Percentiles rank a stretch among this genome's conserved stretches.
phyloP scores from a whole-genome alignment of 2,113 vertebrate genomes.

The Bagarius yarrelli region DNA sequence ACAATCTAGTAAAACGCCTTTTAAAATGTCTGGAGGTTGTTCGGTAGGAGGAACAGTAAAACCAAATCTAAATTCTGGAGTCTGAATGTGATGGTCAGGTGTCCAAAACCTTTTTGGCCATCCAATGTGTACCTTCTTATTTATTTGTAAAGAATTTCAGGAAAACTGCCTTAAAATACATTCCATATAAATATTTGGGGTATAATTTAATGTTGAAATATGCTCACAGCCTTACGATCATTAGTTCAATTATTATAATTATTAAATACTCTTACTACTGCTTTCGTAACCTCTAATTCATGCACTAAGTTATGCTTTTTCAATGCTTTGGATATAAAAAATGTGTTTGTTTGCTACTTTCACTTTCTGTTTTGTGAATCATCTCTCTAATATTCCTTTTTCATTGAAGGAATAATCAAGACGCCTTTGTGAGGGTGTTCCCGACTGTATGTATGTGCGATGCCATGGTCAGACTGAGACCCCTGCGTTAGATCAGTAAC shows the following conservation, averaged over 20 bases:
- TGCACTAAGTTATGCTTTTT: not conserved
- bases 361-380: not conserved
- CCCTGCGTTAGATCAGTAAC: constrained; percentile 44
- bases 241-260: not conserved
- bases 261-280: too few relatives aligned
- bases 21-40: too few relatives aligned
- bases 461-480: constrained; percentile 7
- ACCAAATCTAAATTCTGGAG: too few relatives aligned
- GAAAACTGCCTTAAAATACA: too few relatives aligned
- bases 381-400: not conserved
- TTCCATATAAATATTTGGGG: not conserved
- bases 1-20: too few relatives aligned
- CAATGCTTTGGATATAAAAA: not conserved
- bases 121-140: too few relatives aligned
- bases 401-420: not conserved
- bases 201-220: not conserved
- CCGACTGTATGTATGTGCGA: not conserved
- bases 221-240: not conserved
- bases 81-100: too few relatives aligned
- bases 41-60: too few relatives aligned
- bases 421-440: constrained; percentile 1
- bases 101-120: too few relatives aligned
- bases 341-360: not conserved
- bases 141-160: too few relatives aligned
- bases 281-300: not conserved